phyloP scores from a whole-genome alignment of 2,888 invertebrate species.

The Pristionchus arcanus region DNA sequence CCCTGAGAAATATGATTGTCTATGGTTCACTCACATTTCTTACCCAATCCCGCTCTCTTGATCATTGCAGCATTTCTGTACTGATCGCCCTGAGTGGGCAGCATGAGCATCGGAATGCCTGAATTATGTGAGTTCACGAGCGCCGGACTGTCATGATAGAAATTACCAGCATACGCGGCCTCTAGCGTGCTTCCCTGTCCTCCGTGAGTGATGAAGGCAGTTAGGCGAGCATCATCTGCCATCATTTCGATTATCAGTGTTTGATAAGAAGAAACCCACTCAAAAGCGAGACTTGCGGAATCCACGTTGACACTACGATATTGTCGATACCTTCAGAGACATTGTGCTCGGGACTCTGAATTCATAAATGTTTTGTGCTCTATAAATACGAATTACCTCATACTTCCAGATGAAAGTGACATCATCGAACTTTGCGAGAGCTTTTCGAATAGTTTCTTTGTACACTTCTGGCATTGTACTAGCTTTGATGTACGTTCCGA shows the following conservation, averaged over 20 bases:
- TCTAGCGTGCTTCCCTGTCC: constrained; percentile 37
- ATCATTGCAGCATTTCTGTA: constrained; percentile 1
- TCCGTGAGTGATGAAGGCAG: constrained; percentile 14
- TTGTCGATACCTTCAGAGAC: neutral
- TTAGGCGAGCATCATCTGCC: neutral
- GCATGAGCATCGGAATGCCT: constrained; percentile 3
- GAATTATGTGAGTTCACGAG: neutral
- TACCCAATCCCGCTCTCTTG: constrained; percentile 19
- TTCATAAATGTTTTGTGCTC: neutral
- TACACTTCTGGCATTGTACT: neutral
- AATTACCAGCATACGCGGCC: constrained; percentile 4
- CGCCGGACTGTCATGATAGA: neutral
- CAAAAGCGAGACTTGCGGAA: neutral
- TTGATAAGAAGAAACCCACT: neutral
- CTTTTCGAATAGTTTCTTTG: neutral
- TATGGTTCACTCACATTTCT: neutral
- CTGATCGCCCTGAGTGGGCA: constrained; percentile 38
- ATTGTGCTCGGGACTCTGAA: constrained; percentile 10
- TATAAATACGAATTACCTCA: neutral
- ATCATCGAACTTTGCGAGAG: neutral
- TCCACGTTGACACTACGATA: neutral
- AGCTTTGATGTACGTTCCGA: constrained; percentile 6
- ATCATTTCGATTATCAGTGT: too few relatives aligned
- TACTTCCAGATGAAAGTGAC: constrained; percentile 42
- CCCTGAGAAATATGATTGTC: neutral